A percentile compares a stretch with the other conserved stretches of the same genome.
Evolutionary conservation across 2,113 vertebrate genomes (phyloP).

Genomic region (Saccopteryx bilineata): DNA sequence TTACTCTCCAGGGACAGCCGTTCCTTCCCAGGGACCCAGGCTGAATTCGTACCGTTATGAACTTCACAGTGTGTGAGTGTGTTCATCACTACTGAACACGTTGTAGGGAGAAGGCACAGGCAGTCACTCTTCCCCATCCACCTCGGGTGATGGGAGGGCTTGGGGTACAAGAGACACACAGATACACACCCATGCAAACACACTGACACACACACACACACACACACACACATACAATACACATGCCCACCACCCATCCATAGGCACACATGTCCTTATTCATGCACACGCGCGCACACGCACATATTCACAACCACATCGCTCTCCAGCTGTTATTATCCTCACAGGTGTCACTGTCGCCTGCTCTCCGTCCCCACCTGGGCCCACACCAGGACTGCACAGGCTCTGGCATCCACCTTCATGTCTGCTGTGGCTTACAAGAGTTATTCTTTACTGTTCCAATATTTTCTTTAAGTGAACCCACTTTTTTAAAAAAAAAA

Average conservation of each 20-base stretch:
- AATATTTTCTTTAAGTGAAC: conserved; percentile 6
- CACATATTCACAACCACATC: neutral
- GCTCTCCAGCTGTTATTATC: neutral
- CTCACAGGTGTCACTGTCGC: too few species aligned
- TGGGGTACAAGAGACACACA: neutral
- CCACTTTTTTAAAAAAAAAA: neutral
- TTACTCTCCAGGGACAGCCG: neutral
- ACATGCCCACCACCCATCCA: neutral
- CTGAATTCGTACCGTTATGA: neutral
- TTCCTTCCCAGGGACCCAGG: neutral
- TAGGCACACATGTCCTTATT: too few species aligned
- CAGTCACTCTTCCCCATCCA: neutral
- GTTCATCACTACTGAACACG: neutral
- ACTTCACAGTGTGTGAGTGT: neutral
- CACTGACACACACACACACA: neutral
- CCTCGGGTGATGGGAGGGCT: neutral
- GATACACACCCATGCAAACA: neutral
- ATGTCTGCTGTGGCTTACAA: neutral
- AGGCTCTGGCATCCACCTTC: neutral
- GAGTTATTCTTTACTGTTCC: neutral
- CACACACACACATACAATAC: neutral
- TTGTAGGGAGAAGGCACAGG: neutral
- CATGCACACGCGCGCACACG: neutral
- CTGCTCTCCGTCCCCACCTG: neutral
- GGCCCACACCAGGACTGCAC: neutral